These are phyloP conservation scores for Drosophila yakuba DNA, from an alignment of 1,140 invertebrate genomes.

Conservation along the genomic window DNA sequence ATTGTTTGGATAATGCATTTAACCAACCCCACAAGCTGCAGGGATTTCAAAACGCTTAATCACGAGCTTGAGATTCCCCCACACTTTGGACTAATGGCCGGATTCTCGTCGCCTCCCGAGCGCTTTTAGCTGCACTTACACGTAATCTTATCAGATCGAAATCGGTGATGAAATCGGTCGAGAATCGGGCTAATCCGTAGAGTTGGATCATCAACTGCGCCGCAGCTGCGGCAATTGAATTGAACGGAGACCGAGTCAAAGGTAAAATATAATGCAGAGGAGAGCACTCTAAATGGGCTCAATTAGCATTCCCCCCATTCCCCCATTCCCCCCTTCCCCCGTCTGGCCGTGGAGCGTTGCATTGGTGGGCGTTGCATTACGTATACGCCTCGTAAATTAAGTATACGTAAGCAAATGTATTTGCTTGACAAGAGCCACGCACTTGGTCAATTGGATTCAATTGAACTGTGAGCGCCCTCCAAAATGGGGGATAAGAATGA, in stretches of 20 bases:
- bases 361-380: slow-evolving; percentile 56
- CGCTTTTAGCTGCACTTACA: slow-evolving; percentile 41
- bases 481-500: slow-evolving; percentile 17
- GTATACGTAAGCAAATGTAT: slow-evolving; percentile 80
- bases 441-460: slow-evolving; percentile 77
- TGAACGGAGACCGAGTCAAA: slow-evolving; percentile 29
- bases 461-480: slow-evolving; percentile 57
- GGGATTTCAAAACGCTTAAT: slow-evolving; percentile 7
- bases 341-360: background rate
- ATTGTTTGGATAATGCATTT: no score
- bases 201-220: slow-evolving; percentile 39
- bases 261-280: slow-evolving; percentile 16
- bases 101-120: slow-evolving; percentile 3
- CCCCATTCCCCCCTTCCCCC: background rate
- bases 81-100: background rate
- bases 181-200: slow-evolving; percentile 20
- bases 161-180: slow-evolving; percentile 30
- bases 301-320: slow-evolving; percentile 25
- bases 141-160: slow-evolving; percentile 30
- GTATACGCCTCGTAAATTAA: slow-evolving; percentile 64
- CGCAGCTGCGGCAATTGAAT: slow-evolving; percentile 16
- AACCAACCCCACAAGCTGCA: background rate
- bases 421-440: slow-evolving; percentile 75
- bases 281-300: slow-evolving; percentile 11
- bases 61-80: slow-evolving; percentile 13